Evolutionary conservation across 1,140 invertebrate species (phyloP).

Genomic region (Trachymyrmex septentrionalis): DNA sequence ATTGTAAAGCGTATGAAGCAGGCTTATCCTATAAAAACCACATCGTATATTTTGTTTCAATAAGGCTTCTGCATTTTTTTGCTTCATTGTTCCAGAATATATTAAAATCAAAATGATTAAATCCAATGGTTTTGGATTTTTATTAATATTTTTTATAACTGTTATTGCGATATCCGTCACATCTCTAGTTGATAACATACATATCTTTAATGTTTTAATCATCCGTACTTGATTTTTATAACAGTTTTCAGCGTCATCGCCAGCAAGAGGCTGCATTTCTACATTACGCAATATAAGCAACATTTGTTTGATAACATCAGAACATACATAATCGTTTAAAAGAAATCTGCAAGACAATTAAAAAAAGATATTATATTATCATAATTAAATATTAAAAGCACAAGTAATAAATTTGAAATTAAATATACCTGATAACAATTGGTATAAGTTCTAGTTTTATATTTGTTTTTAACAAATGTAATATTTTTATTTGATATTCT

Average conservation of each 20-base stretch:
- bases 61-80: slow-evolving; percentile 77
- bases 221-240: slow-evolving; percentile 80
- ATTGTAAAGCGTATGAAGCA: slow-evolving; percentile 76
- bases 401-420: slow-evolving; percentile 39
- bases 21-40: slow-evolving; percentile 80
- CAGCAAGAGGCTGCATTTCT: slow-evolving; percentile 79
- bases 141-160: slow-evolving; percentile 74
- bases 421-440: slow-evolving; percentile 78
- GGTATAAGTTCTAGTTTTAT: slow-evolving; percentile 77
- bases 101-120: slow-evolving; percentile 81
- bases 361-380: slow-evolving; percentile 18
- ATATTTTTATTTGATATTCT: slow-evolving; percentile 77
- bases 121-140: slow-evolving; percentile 80
- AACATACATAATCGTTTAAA: slow-evolving; percentile 73
- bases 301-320: slow-evolving; percentile 77
- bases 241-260: slow-evolving; percentile 79
- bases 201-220: slow-evolving; percentile 79
- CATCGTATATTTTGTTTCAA: slow-evolving; percentile 81
- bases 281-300: slow-evolving; percentile 77
- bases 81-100: slow-evolving; percentile 70
- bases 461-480: slow-evolving; percentile 78
- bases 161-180: slow-evolving; percentile 73
- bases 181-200: slow-evolving; percentile 77
- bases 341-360: slow-evolving; percentile 77
- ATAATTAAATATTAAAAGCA: neutral